These are phyloP conservation scores for Oryzias dopingdopingensis DNA, from an alignment of 2,797 vertebrate species.

Conservation along the genomic window DNA sequence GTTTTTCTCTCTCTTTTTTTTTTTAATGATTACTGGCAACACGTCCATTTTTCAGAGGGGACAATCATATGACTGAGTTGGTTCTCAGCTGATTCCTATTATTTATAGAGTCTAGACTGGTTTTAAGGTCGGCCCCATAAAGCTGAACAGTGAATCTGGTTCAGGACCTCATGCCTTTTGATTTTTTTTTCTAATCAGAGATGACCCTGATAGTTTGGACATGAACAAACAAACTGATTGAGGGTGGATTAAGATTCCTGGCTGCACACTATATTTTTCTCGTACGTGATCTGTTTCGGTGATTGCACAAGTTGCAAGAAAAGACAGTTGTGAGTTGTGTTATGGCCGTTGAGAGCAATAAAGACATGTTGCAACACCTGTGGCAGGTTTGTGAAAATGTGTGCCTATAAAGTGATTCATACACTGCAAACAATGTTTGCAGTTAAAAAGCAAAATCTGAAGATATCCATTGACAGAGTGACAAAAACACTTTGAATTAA, in stretches of 20 bases:
- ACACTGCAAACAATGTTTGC: too few relatives aligned
- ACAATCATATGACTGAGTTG: slow-evolving; percentile 37
- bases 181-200: slow-evolving; percentile 24
- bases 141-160: slow-evolving; percentile 31
- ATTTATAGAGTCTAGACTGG: slow-evolving; percentile 18
- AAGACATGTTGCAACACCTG: too few relatives aligned
- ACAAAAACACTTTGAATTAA: too few relatives aligned
- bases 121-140: slow-evolving; percentile 26
- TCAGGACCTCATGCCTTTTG: slow-evolving; percentile 23
- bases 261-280: too few relatives aligned
- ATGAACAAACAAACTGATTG: neutral
- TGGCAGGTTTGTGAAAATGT: too few relatives aligned
- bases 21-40: neutral
- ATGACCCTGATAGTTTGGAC: neutral
- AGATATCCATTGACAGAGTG: too few relatives aligned
- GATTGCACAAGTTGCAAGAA: too few relatives aligned
- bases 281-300: too few relatives aligned
- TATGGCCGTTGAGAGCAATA: too few relatives aligned
- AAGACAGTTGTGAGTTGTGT: too few relatives aligned
- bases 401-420: too few relatives aligned
- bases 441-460: too few relatives aligned
- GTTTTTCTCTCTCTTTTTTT: slow-evolving; percentile 1
- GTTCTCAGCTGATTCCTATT: slow-evolving; percentile 45
- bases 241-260: neutral
- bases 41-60: slow-evolving; percentile 12